Base-by-base conservation (phyloP, 2,888 invertebrate genomes). In the Ommatoiulus sabulosus region DNA sequence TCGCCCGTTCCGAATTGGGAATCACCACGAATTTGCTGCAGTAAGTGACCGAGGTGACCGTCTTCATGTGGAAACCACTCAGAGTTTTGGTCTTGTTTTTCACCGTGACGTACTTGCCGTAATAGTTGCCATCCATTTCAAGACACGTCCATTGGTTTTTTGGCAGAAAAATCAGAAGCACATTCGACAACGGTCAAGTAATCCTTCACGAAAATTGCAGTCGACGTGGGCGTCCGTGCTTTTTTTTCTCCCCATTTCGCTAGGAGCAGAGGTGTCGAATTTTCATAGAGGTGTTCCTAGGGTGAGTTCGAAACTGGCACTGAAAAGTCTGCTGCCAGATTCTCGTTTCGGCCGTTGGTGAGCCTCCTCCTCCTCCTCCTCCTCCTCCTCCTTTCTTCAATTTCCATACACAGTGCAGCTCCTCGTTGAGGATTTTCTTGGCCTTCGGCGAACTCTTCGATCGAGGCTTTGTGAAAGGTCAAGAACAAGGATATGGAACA, bases 401-500 rank as follows among this genome's bases (percentile, higher is more conserved):
- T 72, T 72, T 72, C 72, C 72, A 72, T 72, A 72, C 72, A 8
- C 72, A 24, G 72, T 63, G 20, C n/a, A 20, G 63, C 63, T 63
- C 63, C 63, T 63, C 63, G 8, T 63, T 63, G 63, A 63, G 63
- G 63, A 63, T 63, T 63, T 63, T 52, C 63, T 63, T 20, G 20
- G 63, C 63, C 63, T 63, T 63, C 63, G n/a, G 63, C 20, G n/a
- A 72, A 72, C 24, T 72, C 72, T 72, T 24, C 24, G 24, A 72
- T 72, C 8, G 72, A 72, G 72, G 72, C 72, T 72, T 72, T 72
- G 24, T 72, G 72, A n/a, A 72, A 72, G 72, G 72, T 72, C 72
- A 72, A 72, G 72, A 72, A 72, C 72, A 72, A 72, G 72, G 72
- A 72, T 72, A 72, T 72, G 72, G 72, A 24, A 72, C 72, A 72